Evolutionary conservation across 1,140 invertebrate genomes (phyloP).

Genomic region (Aethina tumida): DNA sequence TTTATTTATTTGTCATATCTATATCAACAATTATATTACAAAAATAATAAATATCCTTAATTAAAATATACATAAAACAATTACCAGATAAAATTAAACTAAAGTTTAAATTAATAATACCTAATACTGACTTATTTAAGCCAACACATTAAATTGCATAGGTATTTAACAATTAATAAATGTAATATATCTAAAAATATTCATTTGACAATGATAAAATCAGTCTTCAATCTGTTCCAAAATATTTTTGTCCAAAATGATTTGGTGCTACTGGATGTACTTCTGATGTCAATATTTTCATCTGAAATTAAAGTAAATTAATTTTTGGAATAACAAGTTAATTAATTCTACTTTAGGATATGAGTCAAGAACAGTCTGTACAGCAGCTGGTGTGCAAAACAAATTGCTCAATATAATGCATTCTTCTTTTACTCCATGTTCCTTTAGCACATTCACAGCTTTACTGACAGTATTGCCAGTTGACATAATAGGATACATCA

Average conservation of each 20-base stretch:
- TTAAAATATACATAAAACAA: too few relatives aligned
- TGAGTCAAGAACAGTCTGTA: conserved; percentile 70
- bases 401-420: conserved; percentile 94
- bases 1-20: too few relatives aligned
- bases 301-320: conserved; percentile 39
- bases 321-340: conserved; percentile 8
- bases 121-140: too few relatives aligned
- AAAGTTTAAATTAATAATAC: too few relatives aligned
- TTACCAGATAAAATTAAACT: too few relatives aligned
- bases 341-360: conserved; percentile 62
- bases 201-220: conserved; percentile 8
- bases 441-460: conserved; percentile 86
- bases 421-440: conserved; percentile 85
- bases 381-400: conserved; percentile 90
- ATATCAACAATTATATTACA: too few relatives aligned
- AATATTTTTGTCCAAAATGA: conserved; percentile 98
- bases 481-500: conserved; percentile 98
- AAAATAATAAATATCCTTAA: too few relatives aligned
- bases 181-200: conserved; percentile 9
- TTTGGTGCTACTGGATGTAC: conserved; percentile 91
- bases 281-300: conserved; percentile 93
- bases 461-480: conserved; percentile 93
- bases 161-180: too few relatives aligned
- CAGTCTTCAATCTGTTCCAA: conserved; percentile 82
- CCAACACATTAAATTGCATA: too few relatives aligned